These are phyloP conservation scores for Callaeas wilsoni DNA, from an alignment of 2,113 vertebrate species.

Conservation along the genomic window DNA sequence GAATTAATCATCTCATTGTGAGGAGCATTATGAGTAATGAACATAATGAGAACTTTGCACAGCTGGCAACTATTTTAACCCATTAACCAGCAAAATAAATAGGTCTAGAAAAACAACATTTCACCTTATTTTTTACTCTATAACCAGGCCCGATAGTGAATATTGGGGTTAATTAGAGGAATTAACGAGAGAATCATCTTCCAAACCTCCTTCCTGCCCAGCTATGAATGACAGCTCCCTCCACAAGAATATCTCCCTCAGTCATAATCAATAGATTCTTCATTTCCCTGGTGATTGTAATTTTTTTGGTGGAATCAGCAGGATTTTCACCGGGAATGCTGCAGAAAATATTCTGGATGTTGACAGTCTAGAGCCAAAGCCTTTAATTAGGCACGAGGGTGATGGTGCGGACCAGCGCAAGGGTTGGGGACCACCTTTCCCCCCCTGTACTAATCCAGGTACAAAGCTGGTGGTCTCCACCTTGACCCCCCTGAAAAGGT, in stretches of 20 bases:
- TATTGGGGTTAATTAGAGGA: constrained; percentile 16
- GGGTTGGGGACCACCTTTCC: neutral
- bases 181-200: neutral
- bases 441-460: neutral
- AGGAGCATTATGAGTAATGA: constrained; percentile 82
- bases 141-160: constrained; percentile 31
- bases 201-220: neutral
- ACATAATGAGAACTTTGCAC: constrained; percentile 80
- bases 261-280: neutral
- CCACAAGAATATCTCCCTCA: neutral
- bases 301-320: neutral
- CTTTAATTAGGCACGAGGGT: neutral
- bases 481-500: neutral
- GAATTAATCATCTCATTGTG: constrained; percentile 87
- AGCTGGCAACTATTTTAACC: constrained; percentile 88
- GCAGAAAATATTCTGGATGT: neutral
- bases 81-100: constrained; percentile 91
- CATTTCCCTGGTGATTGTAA: neutral
- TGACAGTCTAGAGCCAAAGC: neutral
- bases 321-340: neutral
- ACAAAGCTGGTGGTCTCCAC: neutral
- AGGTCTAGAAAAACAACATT: constrained; percentile 71
- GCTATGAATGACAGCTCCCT: neutral
- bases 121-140: constrained; percentile 18
- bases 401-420: neutral